A percentile compares a stretch with the other conserved stretches of the same genome.
These are phyloP conservation scores for Xenopus laevis DNA, from an alignment of 2,113 vertebrate species.

Conservation along the genomic window DNA sequence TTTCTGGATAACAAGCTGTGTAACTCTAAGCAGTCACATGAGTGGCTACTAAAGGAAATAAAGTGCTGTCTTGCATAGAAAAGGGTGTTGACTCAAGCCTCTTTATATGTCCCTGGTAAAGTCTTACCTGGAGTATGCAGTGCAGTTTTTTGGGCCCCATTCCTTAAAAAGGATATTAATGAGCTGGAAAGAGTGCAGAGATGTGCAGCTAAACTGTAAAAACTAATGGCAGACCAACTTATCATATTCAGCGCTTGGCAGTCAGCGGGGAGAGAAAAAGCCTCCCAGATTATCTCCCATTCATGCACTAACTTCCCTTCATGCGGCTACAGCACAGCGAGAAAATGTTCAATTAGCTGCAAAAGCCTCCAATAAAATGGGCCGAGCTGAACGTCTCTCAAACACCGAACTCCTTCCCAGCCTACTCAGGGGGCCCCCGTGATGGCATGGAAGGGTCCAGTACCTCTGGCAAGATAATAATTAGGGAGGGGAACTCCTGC, in stretches of 20 bases:
- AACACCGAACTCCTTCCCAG: conserved; percentile 4
- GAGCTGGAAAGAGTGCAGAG: no score
- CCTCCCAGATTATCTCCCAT: conserved; percentile 39
- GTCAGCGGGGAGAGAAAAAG: conserved; percentile 47
- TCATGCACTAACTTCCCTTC: conserved; percentile 37
- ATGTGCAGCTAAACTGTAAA: no score
- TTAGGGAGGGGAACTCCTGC: neutral
- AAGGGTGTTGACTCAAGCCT: no score
- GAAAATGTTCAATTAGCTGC: conserved; percentile 39
- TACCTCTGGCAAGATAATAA: neutral
- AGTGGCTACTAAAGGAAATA: no score
- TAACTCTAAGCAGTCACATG: no score
- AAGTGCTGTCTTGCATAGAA: no score
- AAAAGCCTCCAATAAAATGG: conserved; percentile 12
- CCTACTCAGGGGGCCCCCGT: neutral
- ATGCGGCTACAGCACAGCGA: conserved; percentile 8
- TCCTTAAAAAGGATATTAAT: no score
- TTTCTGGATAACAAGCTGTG: no score
- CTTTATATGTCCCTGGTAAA: no score
- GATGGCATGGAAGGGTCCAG: neutral
- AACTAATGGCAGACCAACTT: no score
- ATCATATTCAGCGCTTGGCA: conserved; percentile 37
- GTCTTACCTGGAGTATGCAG: no score
- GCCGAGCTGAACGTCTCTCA: neutral
- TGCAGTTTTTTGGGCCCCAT: no score